Conservation (phyloP, 2,797 vertebrate species). For the Todus mexicanus region DNA sequence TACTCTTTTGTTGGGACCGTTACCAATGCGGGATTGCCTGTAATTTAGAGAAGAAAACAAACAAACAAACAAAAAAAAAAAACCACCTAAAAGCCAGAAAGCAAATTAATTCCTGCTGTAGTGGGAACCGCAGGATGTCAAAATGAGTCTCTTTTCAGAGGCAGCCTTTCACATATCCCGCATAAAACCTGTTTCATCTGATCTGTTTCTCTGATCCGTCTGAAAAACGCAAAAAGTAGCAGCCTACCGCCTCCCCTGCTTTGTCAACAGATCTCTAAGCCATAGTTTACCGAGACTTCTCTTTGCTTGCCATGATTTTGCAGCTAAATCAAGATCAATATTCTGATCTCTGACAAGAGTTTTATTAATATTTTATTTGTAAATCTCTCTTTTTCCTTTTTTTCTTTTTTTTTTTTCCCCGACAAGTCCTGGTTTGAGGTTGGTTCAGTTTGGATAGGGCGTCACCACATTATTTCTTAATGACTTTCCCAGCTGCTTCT, state of each 20-base stretch:
- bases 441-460: conserved; percentile 86
- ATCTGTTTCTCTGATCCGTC: not conserved
- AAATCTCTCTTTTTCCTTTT: conserved; percentile 74
- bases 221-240: not conserved
- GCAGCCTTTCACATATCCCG: not conserved
- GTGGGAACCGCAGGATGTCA: not conserved
- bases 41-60: too few relatives aligned
- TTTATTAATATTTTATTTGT: conserved; percentile 88
- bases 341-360: conserved; percentile 57
- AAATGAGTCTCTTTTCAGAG: not conserved
- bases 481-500: conserved; percentile 87
- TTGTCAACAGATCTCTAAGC: not conserved
- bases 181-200: not conserved
- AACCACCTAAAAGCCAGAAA: not conserved
- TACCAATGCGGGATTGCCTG: not conserved
- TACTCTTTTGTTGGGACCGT: not conserved
- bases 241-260: not conserved
- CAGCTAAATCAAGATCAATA: conserved; percentile 49
- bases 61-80: too few relatives aligned
- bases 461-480: conserved; percentile 91
- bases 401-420: not conserved
- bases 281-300: not conserved
- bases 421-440: conserved; percentile 79
- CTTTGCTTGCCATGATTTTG: not conserved
- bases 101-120: not conserved